Evolutionary conservation across 1,140 invertebrate species (phyloP), one percentile per base, ranked within the genome.

Genomic region (Drosophila serrata): DNA sequence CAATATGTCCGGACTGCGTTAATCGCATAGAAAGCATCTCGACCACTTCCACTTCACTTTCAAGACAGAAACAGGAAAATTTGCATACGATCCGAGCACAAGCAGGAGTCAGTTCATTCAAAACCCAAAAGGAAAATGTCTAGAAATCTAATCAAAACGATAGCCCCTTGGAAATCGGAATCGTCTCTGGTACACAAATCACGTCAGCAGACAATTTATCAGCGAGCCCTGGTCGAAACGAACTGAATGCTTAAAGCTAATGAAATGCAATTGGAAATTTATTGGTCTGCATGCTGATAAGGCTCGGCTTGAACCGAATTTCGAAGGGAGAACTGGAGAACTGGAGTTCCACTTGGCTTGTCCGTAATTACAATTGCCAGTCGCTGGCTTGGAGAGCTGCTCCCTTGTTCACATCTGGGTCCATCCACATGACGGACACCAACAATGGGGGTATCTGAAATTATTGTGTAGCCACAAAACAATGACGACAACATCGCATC

Each of bases 251-350:
- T 55, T 31, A 62, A 39, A 79, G 74, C 68, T 72, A 79, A 79
- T 78, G 65, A 79, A 79, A 76, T 72, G 75, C 76, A 79, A 79
- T 79, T 79, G 67, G 67, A 73, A 73, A 79, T 79, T 73, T 79
- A 79, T 79, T 72, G 53, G 53, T 64, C 63, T 57, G 58, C 51
- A 78, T 63, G 45, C 40, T n/a, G 65, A 72, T 78, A 78, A 49
- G 65, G 62, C 65, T 37, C 37, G 39, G 12, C 22, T 33, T 22
- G 64, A 55, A 33, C 46, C 19, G 39, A 56, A 40, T 56, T 56
- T 75, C 57, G 22, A 33, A 9, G 27, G 31, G 9, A 27, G 33
- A 39, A 31, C 37, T 33, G 39, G 29, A 49, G 24, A n/a, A 37
- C 56, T 48, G 65, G 22, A 39, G 73, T 77, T 77, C 73, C 74